Conservation (phyloP, 2,888 invertebrate genomes). For the Leucophenga maculata region DNA sequence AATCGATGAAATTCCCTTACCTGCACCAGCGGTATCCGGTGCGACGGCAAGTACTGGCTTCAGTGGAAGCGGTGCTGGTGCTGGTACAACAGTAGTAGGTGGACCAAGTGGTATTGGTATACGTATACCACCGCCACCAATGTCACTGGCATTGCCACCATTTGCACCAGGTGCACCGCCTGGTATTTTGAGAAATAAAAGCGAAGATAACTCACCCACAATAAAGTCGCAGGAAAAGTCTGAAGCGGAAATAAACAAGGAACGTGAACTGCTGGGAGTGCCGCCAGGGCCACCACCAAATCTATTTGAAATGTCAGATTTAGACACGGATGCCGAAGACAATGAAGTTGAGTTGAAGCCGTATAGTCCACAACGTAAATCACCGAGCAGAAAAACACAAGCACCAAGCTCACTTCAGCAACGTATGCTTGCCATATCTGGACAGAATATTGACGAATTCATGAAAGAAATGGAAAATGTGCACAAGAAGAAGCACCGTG, state of each 20-base stretch:
- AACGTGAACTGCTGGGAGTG: slow-evolving; percentile 89
- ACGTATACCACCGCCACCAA: slow-evolving; percentile 68
- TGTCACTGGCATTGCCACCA: slow-evolving; percentile 67
- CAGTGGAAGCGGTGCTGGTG: slow-evolving; percentile 21
- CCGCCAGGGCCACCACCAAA: slow-evolving; percentile 89
- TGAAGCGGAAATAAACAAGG: slow-evolving; percentile 72
- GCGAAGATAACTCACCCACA: slow-evolving; percentile 70
- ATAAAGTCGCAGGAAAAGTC: slow-evolving; percentile 55
- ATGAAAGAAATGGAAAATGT: slow-evolving; percentile 94
- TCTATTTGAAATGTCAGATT: slow-evolving; percentile 78
- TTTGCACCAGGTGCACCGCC: slow-evolving; percentile 77
- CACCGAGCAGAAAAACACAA: slow-evolving; percentile 50
- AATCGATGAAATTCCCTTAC: slow-evolving; percentile 95
- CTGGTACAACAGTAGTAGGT: slow-evolving; percentile 40
- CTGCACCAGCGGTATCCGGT: slow-evolving; percentile 77
- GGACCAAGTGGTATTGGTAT: slow-evolving; percentile 44
- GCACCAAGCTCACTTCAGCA: slow-evolving; percentile 84
- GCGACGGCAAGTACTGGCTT: slow-evolving; percentile 65
- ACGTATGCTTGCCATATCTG: slow-evolving; percentile 89
- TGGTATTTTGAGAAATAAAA: slow-evolving; percentile 83
- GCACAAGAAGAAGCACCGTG: slow-evolving; percentile 81
- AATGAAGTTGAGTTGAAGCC: slow-evolving; percentile 64
- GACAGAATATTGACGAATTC: slow-evolving; percentile 92
- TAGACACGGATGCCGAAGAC: slow-evolving; percentile 72
- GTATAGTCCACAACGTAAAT: slow-evolving; percentile 54